These are phyloP conservation scores for Schizopygopsis malacanthus DNA, from an alignment of 2,797 vertebrate species.

Conservation along the genomic window DNA sequence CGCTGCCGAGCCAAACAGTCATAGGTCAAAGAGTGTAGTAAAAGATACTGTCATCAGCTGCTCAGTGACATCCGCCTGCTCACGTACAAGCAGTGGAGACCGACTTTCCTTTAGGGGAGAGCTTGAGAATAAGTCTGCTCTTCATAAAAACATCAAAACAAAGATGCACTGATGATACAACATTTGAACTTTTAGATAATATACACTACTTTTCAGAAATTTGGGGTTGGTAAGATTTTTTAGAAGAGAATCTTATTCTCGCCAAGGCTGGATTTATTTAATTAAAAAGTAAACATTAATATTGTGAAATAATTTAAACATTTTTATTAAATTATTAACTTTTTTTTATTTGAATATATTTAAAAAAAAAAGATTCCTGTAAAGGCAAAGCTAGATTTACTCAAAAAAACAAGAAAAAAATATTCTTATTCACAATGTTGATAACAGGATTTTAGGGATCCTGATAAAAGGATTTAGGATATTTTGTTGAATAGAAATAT, in stretches of 20 bases:
- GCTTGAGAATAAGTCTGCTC: not conserved
- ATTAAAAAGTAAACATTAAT: not conserved
- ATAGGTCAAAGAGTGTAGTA: slow-evolving; percentile 17
- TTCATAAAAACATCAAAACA: not conserved
- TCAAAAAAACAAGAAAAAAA: not conserved
- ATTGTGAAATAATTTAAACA: not conserved
- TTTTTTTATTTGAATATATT: not conserved
- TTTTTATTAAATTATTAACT: too few species aligned
- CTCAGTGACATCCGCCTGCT: slow-evolving; percentile 2
- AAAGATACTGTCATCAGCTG: slow-evolving; percentile 31
- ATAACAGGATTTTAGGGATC: too few species aligned
- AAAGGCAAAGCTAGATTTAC: not conserved
- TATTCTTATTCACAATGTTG: too few species aligned
- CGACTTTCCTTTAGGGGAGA: not conserved
- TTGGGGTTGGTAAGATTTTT: not conserved
- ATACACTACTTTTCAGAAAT: not conserved
- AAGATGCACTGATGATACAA: not conserved
- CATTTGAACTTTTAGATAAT: not conserved
- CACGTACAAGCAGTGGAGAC: not conserved
- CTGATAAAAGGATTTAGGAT: too few species aligned
- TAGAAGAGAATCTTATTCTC: not conserved
- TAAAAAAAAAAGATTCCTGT: too few species aligned
- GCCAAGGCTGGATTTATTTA: not conserved
- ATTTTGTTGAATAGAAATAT: not conserved
- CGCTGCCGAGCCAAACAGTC: not conserved